A percentile compares a stretch with the other conserved stretches of the same genome.
Evolutionary conservation across 1,140 invertebrate genomes (phyloP).

Genomic region (Cecropterus lyciades): DNA sequence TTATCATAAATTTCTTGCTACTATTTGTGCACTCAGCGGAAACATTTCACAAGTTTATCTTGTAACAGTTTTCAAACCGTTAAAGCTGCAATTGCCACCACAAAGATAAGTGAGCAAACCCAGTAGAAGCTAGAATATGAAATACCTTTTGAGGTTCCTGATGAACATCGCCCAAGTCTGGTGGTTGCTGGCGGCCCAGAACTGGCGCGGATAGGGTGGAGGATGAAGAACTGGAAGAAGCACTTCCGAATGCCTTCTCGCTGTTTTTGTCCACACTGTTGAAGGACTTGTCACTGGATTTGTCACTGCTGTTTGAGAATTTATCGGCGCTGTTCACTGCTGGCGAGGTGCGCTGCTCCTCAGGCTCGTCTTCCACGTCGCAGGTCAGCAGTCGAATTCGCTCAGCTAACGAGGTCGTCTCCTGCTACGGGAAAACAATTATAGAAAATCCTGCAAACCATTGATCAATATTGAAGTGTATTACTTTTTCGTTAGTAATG

Average conservation of each 20-base stretch:
- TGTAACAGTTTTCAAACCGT: too few species aligned
- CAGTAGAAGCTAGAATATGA: too few species aligned
- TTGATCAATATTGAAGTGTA: too few species aligned
- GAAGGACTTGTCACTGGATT: slow-evolving; percentile 69
- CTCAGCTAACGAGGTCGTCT: slow-evolving; percentile 89
- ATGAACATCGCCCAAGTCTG: slow-evolving; percentile 71
- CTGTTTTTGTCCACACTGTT: slow-evolving; percentile 71
- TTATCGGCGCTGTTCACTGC: slow-evolving; percentile 77
- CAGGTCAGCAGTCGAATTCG: slow-evolving; percentile 92
- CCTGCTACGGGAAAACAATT: slow-evolving; percentile 81
- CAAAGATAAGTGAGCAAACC: too few species aligned
- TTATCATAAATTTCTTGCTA: too few species aligned
- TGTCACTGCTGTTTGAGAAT: slow-evolving; percentile 70
- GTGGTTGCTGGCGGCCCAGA: slow-evolving; percentile 61
- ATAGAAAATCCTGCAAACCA: too few species aligned
- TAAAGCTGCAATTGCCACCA: too few species aligned
- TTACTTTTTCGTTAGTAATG: too few species aligned
- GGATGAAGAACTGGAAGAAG: slow-evolving; percentile 69
- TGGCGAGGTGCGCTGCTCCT: slow-evolving; percentile 82
- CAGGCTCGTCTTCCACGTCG: slow-evolving; percentile 89
- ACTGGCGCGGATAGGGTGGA: slow-evolving; percentile 67
- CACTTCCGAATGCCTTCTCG: slow-evolving; percentile 76
- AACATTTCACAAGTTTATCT: too few species aligned
- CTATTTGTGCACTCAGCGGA: too few species aligned
- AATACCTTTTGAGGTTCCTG: slow-evolving; percentile 71